Base-by-base conservation (phyloP, 2,797 vertebrate species). In the Enteromius treurensis region DNA sequence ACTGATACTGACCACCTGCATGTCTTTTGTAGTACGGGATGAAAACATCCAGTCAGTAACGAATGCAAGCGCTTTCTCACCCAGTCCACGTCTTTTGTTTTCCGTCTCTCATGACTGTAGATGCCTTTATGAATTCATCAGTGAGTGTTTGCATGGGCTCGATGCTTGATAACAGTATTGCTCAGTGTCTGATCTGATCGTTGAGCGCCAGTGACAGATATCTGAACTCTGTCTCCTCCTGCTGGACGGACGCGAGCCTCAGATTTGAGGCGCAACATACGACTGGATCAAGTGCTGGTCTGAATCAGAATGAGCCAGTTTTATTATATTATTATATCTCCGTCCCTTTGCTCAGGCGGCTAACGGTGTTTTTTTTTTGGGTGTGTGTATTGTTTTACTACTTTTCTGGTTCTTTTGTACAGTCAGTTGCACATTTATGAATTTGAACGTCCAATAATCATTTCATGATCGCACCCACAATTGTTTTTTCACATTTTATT, bases 311-410 rank as follows among this genome's bases (percentile, higher is more conserved):
- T 84, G 88, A 91, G 90, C 89, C 88, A 85, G 84, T 89, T 75
- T 69, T 77, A n/a, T 13, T 58, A 23, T 58, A 58, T 58, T 71
- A 80, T 83, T 45, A 47, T 67, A 42, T 68, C 67, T 75, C 76
- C 14, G 13, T 92, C 85, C 90, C 91, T 93, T 93, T 93, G 91
- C 94, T 95, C 94, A 95, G 94, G 91, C 91, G 91, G 91, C 89
- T 81, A 88, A 69, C 10, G 17, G 60, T 53, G 53, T 74, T 45
- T 42, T 26, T 71, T 84, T 42, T 84, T 2, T 2, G 15, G 9
- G 71, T 89, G 78, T 88, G 78, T 82, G 82, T 85, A 84, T 58
- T 21, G 60, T 19, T 32, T 32, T 17, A 8, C 34, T 68, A 70
- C 6, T 32, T 71, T 62, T 78, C 15, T 67, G 19, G 15, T 78